Percentiles rank a stretch among this genome's conserved stretches.
phyloP scores from a whole-genome alignment of 1,140 invertebrate genomes.

The Eumaeus atala region DNA sequence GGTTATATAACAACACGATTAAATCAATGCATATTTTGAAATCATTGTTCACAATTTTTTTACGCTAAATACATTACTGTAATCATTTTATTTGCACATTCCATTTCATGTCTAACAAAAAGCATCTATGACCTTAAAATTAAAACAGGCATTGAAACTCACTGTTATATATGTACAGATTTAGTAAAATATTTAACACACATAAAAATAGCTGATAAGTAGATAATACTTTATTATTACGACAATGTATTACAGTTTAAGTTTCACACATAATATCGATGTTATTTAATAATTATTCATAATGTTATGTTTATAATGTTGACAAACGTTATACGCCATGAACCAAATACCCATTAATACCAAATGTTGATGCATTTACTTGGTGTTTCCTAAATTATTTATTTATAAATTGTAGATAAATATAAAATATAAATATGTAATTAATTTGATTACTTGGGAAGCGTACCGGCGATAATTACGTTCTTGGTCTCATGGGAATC shows the following conservation, averaged over 20 bases:
- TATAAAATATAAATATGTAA: not conserved
- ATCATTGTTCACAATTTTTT: too few relatives aligned
- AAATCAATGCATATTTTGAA: too few relatives aligned
- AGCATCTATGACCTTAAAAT: too few relatives aligned
- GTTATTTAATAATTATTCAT: constrained; percentile 15
- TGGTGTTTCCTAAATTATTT: constrained; percentile 26
- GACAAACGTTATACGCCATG: not conserved
- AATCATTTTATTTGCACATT: too few relatives aligned
- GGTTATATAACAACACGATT: too few relatives aligned
- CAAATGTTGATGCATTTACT: constrained; percentile 60
- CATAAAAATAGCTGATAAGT: too few relatives aligned
- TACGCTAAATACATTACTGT: too few relatives aligned
- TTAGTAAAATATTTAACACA: too few relatives aligned
- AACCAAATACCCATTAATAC: constrained; percentile 25
- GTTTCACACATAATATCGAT: constrained; percentile 17
- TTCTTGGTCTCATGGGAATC: constrained; percentile 3
- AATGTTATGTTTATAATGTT: constrained; percentile 10
- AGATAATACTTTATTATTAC: too few relatives aligned
- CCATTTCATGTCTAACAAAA: too few relatives aligned
- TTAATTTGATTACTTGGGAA: constrained; percentile 14
- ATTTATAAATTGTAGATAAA: constrained; percentile 28
- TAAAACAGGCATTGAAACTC: too few relatives aligned
- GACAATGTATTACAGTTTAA: constrained; percentile 9
- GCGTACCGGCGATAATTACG: constrained; percentile 2
- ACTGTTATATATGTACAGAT: too few relatives aligned